Evolutionary conservation across 2,888 invertebrate species (phyloP), one percentile per base, ranked within the genome.

Genomic region (Scrobipalpa costella): DNA sequence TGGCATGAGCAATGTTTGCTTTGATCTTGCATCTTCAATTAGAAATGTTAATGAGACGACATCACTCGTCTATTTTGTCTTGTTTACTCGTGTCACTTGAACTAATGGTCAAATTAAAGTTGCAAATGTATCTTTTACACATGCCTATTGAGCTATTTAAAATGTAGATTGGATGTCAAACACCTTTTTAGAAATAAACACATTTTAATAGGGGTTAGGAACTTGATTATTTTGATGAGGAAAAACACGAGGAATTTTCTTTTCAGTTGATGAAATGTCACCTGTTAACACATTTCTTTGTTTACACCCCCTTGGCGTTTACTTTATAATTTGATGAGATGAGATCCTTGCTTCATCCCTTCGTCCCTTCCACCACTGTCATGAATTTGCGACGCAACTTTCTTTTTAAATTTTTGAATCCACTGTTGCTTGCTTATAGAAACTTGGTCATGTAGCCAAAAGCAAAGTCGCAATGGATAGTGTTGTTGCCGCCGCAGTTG

Each of bases 311-410:
- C 49, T 33, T 59, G 40, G 60, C 60, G 57, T 38, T 60, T 33
- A 38, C 47, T 59, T 49, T 60, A 49, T 60, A 60, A 60, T 49
- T 60, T 60, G 60, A 60, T 60, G 60, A 49, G 60, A 49, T 49
- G 47, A 47, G 49, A 17, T 40, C 49, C 49, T 34, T 34, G 38
- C 15, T 49, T 47, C 33, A 21, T 60, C 59, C 38, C 38, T 40
- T 33, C 34, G 27, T n/a, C 27, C 55, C 27, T n/a, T 55, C 27
- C 5, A 9, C 21, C 27, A 21, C 50, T 17, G 34, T n/a, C 34
- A 33, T 8, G 55, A 55, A 33, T 34, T 15, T 27, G n/a, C 55
- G n/a, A 55, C 55, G 7, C 13, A 55, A 2, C n/a, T 34, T 27
- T 27, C 33, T 34, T 33, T 2, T 55, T n/a, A n/a, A 7, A 33